Evolutionary conservation across 2,888 invertebrate genomes (phyloP).

Genomic region (Epinotia demarniana): DNA sequence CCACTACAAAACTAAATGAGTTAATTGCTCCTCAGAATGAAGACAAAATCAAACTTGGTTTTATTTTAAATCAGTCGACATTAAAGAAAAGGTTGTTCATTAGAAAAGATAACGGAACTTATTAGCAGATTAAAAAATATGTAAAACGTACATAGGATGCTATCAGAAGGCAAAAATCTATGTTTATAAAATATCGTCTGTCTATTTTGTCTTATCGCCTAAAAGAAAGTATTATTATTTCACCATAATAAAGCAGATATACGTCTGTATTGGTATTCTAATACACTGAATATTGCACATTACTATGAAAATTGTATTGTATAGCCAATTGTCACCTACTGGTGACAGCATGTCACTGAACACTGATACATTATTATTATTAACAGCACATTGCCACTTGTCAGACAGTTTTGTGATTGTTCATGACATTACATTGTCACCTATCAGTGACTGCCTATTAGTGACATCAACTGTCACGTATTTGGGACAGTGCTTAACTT

Average conservation of each 20-base stretch:
- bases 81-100: too few species aligned
- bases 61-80: too few species aligned
- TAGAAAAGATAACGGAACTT: background rate
- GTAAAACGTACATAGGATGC: background rate
- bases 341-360: too few species aligned
- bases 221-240: background rate
- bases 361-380: too few species aligned
- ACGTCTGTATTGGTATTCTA: background rate
- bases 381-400: too few species aligned
- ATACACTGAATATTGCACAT: background rate
- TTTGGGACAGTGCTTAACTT: too few species aligned
- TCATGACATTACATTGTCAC: background rate
- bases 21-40: too few species aligned
- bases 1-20: too few species aligned
- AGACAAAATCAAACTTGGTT: too few species aligned
- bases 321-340: background rate
- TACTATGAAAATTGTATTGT: background rate
- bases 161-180: background rate
- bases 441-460: background rate
- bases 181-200: background rate
- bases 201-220: background rate
- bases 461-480: background rate
- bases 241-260: background rate
- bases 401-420: too few species aligned
- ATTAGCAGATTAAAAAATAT: background rate